Base-by-base conservation (phyloP, 2,888 invertebrate species). In the Cheilosia impressa region DNA sequence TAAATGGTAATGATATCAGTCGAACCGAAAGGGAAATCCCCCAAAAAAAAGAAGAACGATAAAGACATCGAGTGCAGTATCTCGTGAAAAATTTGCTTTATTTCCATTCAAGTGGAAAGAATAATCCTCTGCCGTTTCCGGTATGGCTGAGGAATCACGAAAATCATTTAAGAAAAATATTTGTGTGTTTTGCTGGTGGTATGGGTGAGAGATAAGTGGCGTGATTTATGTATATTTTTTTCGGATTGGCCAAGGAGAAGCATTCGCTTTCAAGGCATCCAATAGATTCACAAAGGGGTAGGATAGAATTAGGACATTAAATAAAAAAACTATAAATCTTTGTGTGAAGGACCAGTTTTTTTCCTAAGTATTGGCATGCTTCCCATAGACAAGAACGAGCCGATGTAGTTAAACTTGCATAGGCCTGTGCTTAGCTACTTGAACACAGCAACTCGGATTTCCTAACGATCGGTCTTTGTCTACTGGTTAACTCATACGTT, bases 101-200 rank as follows among this genome's bases (percentile, higher is more conserved):
- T n/a, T 55, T 55, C 9, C n/a, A 27, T 31, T 55, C 55, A 55
- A 55, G 55, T 31, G 55, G 15, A 55, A 55, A 27, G 24, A n/a
- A 55, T 27, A 55, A 55, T 31, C 55, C 17, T 55, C 55, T 27
- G 31, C 27, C 24, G 27, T n/a, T n/a, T 50, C 50, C 50, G 22
- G 4, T 22, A 4, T 19, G 22, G 15, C 47, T 7, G 50, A 19
- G 19, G 10, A 22, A 10, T 22, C 17, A 19, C 3, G 19, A 50
- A 50, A 50, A 13, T 50, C 50, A 22, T 22, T 50, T 50, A 50
- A 9, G 31, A 9, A 19, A 22, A 17, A n/a, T 50, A 4, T 50
- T 7, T 50, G 10, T 22, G 19, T 19, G 4, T 10, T 47, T 50
- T 22, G 13, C 2, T 13, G 22, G 13, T 22, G 10, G 4, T 9